phyloP scores from a whole-genome alignment of 2,797 vertebrate genomes.

The Macropus fuliginosus region DNA sequence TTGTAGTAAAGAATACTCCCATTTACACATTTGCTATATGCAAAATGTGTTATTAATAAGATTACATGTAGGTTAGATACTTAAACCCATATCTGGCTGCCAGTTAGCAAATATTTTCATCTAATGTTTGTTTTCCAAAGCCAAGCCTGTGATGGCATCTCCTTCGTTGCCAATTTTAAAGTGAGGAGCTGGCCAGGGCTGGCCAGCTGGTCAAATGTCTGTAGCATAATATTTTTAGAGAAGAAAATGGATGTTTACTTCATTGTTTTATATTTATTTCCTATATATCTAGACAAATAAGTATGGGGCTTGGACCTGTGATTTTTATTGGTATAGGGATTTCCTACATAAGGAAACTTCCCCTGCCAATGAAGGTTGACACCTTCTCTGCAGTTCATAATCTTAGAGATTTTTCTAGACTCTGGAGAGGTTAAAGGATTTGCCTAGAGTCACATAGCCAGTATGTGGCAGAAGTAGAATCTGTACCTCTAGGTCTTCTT shows the following conservation, averaged over 20 bases:
- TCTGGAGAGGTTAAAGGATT: not conserved
- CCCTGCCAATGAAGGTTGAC: not conserved
- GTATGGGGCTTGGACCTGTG: not conserved
- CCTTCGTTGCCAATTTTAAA: conserved; percentile 36
- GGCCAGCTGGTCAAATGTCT: conserved; percentile 54
- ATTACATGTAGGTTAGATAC: not conserved
- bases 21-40: not conserved
- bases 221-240: conserved; percentile 71
- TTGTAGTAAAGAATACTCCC: not conserved
- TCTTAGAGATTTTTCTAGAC: not conserved
- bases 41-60: conserved; percentile 22
- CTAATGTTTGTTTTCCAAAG: not conserved
- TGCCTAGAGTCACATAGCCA: not conserved
- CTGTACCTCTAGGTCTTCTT: not conserved
- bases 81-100: conserved; percentile 14
- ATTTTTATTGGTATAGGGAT: not conserved
- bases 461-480: not conserved
- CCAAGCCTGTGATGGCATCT: conserved; percentile 27
- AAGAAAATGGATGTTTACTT: conserved; percentile 62
- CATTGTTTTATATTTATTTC: conserved; percentile 74
- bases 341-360: not conserved
- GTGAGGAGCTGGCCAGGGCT: conserved; percentile 18
- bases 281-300: conserved; percentile 71
- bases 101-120: conserved; percentile 20
- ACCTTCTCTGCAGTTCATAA: not conserved